Percentiles rank a stretch among this genome's conserved stretches.
These are phyloP conservation scores for Sebastes trivittatus DNA, from an alignment of 2,797 vertebrate species.

Conservation along the genomic window DNA sequence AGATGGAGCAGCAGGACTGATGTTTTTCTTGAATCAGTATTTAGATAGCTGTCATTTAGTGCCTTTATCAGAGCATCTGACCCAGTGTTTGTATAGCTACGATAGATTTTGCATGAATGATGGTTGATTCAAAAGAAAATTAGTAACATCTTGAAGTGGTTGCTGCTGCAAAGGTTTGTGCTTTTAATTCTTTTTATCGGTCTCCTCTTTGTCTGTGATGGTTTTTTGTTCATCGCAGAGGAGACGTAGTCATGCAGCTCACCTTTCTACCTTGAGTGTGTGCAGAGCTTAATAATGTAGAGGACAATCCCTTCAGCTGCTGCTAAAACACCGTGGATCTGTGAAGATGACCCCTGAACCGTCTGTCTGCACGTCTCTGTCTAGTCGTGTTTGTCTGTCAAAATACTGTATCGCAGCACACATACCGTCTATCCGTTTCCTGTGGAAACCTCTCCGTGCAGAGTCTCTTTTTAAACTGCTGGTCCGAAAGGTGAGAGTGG, in stretches of 20 bases:
- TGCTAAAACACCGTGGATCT: not conserved
- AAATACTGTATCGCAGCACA: not conserved
- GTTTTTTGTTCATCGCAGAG: not conserved
- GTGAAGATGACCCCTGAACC: not conserved
- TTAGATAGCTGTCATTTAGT: not conserved
- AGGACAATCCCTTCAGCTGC: not conserved
- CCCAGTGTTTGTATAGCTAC: not conserved
- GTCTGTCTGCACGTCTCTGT: not conserved
- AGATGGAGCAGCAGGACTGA: not conserved
- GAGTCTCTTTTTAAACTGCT: slow-evolving; percentile 11
- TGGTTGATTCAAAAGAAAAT: not conserved
- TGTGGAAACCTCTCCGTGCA: slow-evolving; percentile 40
- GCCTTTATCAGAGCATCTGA: not conserved
- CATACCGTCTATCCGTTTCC: slow-evolving; percentile 33
- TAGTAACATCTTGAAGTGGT: not conserved
- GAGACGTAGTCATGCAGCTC: not conserved
- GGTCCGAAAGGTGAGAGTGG: slow-evolving; percentile 4
- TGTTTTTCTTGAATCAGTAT: not conserved
- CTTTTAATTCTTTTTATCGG: not conserved
- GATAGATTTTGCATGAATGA: not conserved
- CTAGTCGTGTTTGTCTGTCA: not conserved
- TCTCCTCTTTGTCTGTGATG: not conserved
- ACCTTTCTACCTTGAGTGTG: not conserved
- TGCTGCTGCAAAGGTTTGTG: not conserved
- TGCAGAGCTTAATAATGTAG: not conserved